These are phyloP conservation scores for Drosophila falleni DNA, from an alignment of 2,888 invertebrate species.

Conservation along the genomic window DNA sequence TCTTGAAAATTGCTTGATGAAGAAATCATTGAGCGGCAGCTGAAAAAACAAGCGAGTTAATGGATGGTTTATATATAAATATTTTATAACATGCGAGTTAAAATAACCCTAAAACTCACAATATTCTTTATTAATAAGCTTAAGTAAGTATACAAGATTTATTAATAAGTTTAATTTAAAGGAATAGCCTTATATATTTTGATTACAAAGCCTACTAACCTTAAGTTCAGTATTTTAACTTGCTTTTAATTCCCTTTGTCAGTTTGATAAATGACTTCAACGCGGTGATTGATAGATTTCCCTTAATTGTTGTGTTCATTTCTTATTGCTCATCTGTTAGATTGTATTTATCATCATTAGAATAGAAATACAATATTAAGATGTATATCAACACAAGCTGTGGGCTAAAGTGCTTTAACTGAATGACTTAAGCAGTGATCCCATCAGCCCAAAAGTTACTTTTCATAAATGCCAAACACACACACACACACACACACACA, in stretches of 20 bases:
- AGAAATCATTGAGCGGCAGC: constrained; percentile 28
- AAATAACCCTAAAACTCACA: neutral
- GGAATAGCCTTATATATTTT: neutral
- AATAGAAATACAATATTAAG: constrained; percentile 25
- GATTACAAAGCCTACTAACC: neutral
- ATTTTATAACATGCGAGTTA: neutral
- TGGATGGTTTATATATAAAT: constrained; percentile 3
- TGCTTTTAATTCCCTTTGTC: constrained; percentile 22
- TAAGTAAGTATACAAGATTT: neutral
- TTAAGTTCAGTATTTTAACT: constrained; percentile 10
- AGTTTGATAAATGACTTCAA: constrained; percentile 38
- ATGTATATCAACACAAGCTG: constrained; percentile 30
- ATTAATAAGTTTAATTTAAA: neutral
- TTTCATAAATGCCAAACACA: constrained; percentile 46
- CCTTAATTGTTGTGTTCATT: constrained; percentile 36
- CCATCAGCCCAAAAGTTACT: constrained; percentile 42
- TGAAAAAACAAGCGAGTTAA: constrained; percentile 17
- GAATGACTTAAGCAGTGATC: constrained; percentile 37
- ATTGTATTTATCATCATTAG: constrained; percentile 38
- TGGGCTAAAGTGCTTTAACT: constrained; percentile 21
- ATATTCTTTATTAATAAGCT: too few relatives aligned
- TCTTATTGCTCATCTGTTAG: neutral
- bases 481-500: constrained; percentile 12
- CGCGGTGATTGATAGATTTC: constrained; percentile 41
- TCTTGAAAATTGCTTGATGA: constrained; percentile 21